phyloP scores from a whole-genome alignment of 2,797 vertebrate genomes.

The Lemur catta region DNA sequence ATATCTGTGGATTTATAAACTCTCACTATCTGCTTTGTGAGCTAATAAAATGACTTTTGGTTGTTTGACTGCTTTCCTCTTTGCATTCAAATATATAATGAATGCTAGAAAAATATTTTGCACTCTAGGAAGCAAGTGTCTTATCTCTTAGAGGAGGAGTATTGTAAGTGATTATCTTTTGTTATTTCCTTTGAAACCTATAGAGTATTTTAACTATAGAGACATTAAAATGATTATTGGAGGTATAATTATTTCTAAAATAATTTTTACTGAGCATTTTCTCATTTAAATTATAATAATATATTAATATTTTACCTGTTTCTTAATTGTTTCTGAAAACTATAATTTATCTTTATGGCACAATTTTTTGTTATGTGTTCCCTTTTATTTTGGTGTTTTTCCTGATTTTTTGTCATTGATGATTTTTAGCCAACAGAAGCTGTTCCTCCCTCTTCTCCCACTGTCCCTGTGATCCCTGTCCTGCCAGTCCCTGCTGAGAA shows the following conservation, averaged over 20 bases:
- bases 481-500: conserved; percentile 93
- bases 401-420: conserved; percentile 89
- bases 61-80: not conserved
- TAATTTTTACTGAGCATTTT: conserved; percentile 18
- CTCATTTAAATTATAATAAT: conserved; percentile 19
- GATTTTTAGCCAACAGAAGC: conserved; percentile 94
- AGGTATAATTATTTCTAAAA: conserved; percentile 23
- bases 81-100: conserved; percentile 31
- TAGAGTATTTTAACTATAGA: conserved; percentile 2
- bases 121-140: conserved; percentile 3
- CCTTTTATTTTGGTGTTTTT: conserved; percentile 73
- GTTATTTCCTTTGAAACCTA: conserved; percentile 35
- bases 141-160: not conserved
- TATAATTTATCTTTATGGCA: conserved; percentile 39
- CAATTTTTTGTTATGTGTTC: conserved; percentile 64
- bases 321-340: conserved; percentile 43
- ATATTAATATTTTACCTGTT: conserved; percentile 42
- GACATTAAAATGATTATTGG: conserved; percentile 2
- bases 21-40: not conserved
- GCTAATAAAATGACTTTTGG: conserved; percentile 23
- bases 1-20: conserved; percentile 1
- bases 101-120: conserved; percentile 39
- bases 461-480: conserved; percentile 95
- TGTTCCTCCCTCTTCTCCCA: conserved; percentile 91
- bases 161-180: not conserved